phyloP scores from a whole-genome alignment of 2,113 vertebrate genomes.

The Shinisaurus crocodilurus region DNA sequence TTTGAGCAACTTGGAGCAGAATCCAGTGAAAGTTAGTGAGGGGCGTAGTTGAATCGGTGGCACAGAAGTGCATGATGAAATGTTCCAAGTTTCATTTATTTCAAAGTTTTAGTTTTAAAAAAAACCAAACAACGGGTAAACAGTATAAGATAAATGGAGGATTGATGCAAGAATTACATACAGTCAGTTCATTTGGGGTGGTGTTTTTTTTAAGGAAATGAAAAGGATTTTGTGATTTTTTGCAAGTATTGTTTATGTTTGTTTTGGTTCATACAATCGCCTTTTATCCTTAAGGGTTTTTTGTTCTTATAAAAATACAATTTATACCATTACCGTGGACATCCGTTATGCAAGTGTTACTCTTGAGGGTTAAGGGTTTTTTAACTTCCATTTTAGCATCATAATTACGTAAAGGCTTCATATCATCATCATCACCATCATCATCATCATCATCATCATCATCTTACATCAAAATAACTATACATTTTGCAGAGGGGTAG shows the following conservation, averaged over 20 bases:
- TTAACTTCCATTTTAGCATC: not conserved
- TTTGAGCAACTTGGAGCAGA: not conserved
- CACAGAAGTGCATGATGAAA: not conserved
- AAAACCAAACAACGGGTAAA: not conserved
- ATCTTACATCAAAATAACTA: too few relatives aligned
- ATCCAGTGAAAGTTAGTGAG: not conserved
- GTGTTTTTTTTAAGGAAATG: not conserved
- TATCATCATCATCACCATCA: too few relatives aligned
- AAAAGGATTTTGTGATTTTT: not conserved
- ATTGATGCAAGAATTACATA: not conserved
- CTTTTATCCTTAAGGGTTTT: not conserved
- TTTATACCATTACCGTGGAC: not conserved
- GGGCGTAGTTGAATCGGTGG: not conserved
- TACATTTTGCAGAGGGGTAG: not conserved
- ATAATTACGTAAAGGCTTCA: not conserved
- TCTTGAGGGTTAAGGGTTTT: too few relatives aligned
- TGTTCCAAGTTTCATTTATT: not conserved
- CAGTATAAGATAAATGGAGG: not conserved
- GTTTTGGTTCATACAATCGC: not conserved
- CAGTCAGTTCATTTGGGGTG: not conserved
- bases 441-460: too few relatives aligned
- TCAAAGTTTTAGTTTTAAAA: not conserved
- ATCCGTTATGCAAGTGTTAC: not conserved
- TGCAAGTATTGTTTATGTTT: not conserved
- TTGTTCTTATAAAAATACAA: not conserved